These are phyloP conservation scores for Lonchura striata DNA, from an alignment of 2,113 vertebrate species.

Conservation along the genomic window DNA sequence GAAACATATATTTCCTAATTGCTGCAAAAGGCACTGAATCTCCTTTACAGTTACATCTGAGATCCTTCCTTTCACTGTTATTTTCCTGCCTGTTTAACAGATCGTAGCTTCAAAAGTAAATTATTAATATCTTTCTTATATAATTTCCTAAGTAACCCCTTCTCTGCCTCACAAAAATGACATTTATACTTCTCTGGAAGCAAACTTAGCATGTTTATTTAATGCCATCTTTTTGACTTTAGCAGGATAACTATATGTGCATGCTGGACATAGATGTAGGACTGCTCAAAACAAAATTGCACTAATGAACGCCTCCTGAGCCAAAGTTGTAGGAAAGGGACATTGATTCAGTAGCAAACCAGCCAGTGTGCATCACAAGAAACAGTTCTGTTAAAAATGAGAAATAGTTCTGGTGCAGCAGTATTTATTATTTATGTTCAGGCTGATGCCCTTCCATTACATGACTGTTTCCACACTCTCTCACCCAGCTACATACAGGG, in stretches of 20 bases:
- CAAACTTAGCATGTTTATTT: not conserved
- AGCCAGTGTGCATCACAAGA: not conserved
- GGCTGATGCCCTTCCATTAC: not conserved
- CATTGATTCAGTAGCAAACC: not conserved
- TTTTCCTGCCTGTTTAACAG: not conserved
- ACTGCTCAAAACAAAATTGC: not conserved
- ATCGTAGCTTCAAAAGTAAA: not conserved
- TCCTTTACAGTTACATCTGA: not conserved
- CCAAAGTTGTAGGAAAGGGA: not conserved
- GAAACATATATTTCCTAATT: not conserved
- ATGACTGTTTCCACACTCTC: fast-evolving
- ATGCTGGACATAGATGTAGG: not conserved
- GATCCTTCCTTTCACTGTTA: not conserved
- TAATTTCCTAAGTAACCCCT: slow-evolving; percentile 11
- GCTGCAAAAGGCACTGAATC: not conserved
- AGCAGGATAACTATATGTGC: not conserved
- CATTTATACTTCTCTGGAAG: not conserved
- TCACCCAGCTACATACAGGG: not conserved
- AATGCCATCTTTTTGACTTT: not conserved
- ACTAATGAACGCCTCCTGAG: not conserved
- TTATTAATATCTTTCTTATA: not conserved
- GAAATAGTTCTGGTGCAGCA: not conserved
- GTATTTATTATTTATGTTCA: not conserved
- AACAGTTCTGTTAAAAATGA: not conserved
- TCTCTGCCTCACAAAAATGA: not conserved